Conservation (phyloP, 2,113 vertebrate species). For the Bucco capensis region DNA sequence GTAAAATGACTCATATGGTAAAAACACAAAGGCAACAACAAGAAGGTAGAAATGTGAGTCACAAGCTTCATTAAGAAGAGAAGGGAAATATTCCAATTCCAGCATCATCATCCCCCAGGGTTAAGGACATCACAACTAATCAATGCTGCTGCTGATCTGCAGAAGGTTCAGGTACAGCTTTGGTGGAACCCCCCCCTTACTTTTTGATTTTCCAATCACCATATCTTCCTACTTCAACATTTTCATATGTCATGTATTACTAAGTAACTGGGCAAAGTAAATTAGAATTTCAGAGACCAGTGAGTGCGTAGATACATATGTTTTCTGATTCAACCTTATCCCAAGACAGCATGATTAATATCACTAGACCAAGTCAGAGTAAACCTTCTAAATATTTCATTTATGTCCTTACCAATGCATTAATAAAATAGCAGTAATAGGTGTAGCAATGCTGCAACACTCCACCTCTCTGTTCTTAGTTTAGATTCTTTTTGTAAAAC, state of each 20-base stretch:
- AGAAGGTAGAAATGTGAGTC: not conserved
- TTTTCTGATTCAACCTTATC: not conserved
- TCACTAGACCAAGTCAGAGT: not conserved
- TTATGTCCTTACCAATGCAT: not conserved
- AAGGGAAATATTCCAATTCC: not conserved
- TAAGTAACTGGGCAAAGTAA: not conserved
- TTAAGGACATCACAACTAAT: not conserved
- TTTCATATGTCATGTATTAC: not conserved
- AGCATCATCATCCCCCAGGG: too few relatives aligned
- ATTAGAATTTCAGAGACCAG: not conserved
- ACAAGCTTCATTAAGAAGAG: not conserved
- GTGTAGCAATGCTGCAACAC: not conserved
- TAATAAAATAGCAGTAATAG: not conserved
- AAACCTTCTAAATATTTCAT: slow-evolving; percentile 17
- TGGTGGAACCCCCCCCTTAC: too few relatives aligned
- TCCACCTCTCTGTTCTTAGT: not conserved
- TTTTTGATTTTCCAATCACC: not conserved
- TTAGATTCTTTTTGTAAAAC: not conserved
- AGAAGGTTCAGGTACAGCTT: not conserved
- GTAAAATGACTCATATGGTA: not conserved
- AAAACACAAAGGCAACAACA: not conserved
- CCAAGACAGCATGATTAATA: not conserved
- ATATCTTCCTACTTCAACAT: not conserved
- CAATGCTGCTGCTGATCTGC: not conserved
- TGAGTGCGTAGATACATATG: not conserved